Base-by-base conservation (phyloP, 2,888 invertebrate species). In the Maniola hyperantus region DNA sequence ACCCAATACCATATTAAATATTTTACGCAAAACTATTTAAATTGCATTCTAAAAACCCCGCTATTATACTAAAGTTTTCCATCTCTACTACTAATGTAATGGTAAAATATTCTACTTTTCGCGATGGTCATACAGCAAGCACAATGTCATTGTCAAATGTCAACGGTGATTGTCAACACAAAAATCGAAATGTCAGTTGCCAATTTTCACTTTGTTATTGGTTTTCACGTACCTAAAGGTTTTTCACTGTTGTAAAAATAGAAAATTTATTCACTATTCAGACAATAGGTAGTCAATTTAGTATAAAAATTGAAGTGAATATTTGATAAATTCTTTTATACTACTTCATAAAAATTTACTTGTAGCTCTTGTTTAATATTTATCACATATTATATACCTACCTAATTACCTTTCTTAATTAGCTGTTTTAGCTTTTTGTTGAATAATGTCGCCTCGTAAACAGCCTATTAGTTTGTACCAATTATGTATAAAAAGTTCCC, bases 381-480 rank as follows among this genome's bases (percentile, higher is more conserved):
- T 55, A 18, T 18, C 44, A 13, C 18, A 26, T 42, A n/a, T 58
- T 10, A 36, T 11, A 10, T 18, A 39, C 36, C 54, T 26, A 42
- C 11, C 42, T 51, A 51, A 1, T 13, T 15, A 44, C 44, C 10
- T 42, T 57, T 20, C 26, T 26, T 26, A 58, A 26, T 20, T 44
- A 44, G 48, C 58, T 59, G 5, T 46, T 51, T 51, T 5, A 36
- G 34, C 15, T 18, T 55, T 36, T 7, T 18, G 6, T 39, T 55
- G 0, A 63, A 61, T 50, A 63, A 93, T 92, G 92, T 87, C 92
- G 73, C 92, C 92, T 73, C 85, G 80, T 74, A 92, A 87, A 79
- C 88, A 91, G 74, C 92, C 92, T 33, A 79, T 72, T 81, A 88
- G 83, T 77, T 83, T 93, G 70, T 88, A 86, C 72, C 84, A 83